phyloP scores from a whole-genome alignment of 2,113 vertebrate genomes.

The Bubo scandiacus region DNA sequence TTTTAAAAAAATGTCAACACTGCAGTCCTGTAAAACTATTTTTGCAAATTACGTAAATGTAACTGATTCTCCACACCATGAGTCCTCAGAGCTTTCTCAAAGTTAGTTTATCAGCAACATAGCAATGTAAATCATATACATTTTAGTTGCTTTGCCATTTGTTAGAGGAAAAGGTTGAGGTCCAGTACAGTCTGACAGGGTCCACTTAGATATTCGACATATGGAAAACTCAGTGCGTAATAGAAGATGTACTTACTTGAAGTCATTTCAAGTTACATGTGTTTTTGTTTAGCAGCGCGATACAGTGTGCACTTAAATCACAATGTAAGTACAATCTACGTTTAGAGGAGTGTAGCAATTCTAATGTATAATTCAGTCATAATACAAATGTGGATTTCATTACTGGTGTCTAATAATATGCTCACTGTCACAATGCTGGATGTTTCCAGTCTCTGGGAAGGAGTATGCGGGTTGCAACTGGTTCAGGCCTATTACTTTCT shows the following conservation, averaged over 20 bases:
- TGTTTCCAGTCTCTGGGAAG: neutral
- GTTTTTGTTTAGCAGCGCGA: neutral
- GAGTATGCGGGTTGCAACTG: neutral
- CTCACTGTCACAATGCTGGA: neutral
- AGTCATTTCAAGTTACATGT: neutral
- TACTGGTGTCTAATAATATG: neutral
- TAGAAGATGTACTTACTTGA: neutral
- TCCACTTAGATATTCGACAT: neutral
- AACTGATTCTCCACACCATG: neutral
- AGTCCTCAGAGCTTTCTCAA: neutral
- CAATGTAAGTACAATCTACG: neutral
- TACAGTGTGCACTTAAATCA: neutral
- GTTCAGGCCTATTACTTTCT: neutral
- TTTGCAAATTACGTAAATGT: neutral
- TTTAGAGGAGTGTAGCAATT: neutral
- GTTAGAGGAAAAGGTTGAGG: neutral
- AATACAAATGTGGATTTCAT: neutral
- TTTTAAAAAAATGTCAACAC: neutral
- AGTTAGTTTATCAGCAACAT: neutral
- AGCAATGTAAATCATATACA: neutral
- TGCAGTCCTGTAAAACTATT: neutral
- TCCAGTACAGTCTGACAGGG: neutral
- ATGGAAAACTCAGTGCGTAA: neutral
- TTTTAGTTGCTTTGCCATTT: neutral
- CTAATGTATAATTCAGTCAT: neutral